Percentiles rank a stretch among this genome's conserved stretches.
phyloP scores from a whole-genome alignment of 2,888 invertebrate species.

The Xylota segnis region DNA sequence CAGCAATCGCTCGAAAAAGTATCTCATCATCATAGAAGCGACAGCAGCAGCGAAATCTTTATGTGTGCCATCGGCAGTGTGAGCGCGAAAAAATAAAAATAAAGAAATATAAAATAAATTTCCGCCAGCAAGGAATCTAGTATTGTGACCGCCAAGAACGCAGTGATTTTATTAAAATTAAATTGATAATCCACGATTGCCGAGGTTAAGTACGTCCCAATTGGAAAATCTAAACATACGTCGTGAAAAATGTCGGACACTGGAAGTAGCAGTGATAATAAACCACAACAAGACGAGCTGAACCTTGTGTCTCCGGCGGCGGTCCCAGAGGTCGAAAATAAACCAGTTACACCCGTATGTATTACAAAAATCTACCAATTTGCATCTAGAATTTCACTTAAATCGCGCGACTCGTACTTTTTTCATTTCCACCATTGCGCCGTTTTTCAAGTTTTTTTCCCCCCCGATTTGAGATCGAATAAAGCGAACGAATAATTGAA shows the following conservation, averaged over 20 bases:
- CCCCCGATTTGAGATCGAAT: constrained; percentile 34
- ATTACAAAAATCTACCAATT: constrained; percentile 34
- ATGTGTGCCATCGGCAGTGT: constrained; percentile 68
- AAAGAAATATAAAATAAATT: constrained; percentile 36
- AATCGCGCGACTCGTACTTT: constrained; percentile 31
- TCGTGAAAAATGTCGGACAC: constrained; percentile 76
- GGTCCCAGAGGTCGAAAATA: constrained; percentile 66
- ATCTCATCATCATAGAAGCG: constrained; percentile 53
- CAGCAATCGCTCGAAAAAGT: constrained; percentile 67
- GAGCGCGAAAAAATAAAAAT: constrained; percentile 69
- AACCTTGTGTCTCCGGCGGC: constrained; percentile 57
- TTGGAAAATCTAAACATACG: constrained; percentile 67
- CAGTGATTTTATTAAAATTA: constrained; percentile 28
- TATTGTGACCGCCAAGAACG: constrained; percentile 46
- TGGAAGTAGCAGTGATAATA: constrained; percentile 73
- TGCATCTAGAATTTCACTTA: constrained; percentile 32
- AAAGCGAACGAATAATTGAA: constrained; percentile 42
- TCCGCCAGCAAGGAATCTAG: constrained; percentile 13
- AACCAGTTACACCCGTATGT: constrained; percentile 76
- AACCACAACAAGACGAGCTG: constrained; percentile 69
- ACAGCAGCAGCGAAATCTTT: constrained; percentile 53
- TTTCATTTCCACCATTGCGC: constrained; percentile 64
- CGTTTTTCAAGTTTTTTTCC: constrained; percentile 35
- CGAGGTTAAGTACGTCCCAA: constrained; percentile 46
- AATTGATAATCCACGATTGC: constrained; percentile 27